phyloP scores from a whole-genome alignment of 2,888 invertebrate genomes.

The Standfussiana lucernea region DNA sequence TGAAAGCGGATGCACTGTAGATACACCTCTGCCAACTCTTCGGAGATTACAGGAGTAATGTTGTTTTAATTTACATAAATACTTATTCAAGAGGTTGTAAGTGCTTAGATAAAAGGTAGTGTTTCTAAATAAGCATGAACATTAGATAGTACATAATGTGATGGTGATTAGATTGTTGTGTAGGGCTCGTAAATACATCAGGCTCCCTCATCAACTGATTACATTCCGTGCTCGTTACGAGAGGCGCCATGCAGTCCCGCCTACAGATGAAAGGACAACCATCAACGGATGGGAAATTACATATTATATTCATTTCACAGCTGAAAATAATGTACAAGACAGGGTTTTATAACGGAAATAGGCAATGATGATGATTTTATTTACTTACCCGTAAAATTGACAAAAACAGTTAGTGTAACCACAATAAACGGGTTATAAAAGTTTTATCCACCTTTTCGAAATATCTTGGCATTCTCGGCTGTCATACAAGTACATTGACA shows the following conservation, averaged over 20 bases:
- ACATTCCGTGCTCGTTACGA: constrained; percentile 40
- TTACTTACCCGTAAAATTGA: not conserved
- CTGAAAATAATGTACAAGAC: not conserved
- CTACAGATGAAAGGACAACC: constrained; percentile 35
- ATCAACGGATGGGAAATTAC: not conserved
- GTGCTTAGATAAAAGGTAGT: not conserved
- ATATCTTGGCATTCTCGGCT: not conserved
- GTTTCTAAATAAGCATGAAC: not conserved
- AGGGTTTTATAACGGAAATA: not conserved
- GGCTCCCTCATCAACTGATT: constrained; percentile 53
- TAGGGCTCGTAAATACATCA: constrained; percentile 37
- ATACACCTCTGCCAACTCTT: not conserved
- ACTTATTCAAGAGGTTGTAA: not conserved
- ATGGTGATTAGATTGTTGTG: constrained; percentile 15
- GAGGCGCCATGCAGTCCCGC: not conserved
- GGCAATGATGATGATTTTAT: not conserved
- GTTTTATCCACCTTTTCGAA: not conserved
- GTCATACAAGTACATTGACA: not conserved
- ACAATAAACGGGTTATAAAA: not conserved
- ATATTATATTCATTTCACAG: constrained; percentile 5
- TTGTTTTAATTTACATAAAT: not conserved
- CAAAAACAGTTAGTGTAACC: not conserved
- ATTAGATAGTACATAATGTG: constrained; percentile 4
- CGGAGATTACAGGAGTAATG: not conserved
- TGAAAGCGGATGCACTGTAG: not conserved